Evolutionary conservation across 2,113 vertebrate species (phyloP).

Genomic region (Aptenodytes patagonicus): DNA sequence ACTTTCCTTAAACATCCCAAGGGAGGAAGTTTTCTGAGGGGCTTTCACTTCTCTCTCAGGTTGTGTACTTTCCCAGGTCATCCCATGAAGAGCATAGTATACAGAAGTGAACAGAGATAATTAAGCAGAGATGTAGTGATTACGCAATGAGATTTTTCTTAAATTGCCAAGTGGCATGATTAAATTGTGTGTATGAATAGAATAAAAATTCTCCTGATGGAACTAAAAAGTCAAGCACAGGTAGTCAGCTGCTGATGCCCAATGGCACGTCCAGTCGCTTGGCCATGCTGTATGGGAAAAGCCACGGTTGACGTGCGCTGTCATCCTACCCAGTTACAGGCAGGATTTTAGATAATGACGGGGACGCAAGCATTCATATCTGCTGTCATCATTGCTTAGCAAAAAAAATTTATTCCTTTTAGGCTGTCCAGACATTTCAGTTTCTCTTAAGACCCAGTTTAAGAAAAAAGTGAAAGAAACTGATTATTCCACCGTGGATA

Average conservation of each 20-base stretch:
- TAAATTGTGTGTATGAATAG: neutral
- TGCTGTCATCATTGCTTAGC: neutral
- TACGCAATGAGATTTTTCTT: neutral
- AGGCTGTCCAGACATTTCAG: neutral
- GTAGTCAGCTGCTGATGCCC: neutral
- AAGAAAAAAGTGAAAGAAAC: neutral
- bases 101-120: neutral
- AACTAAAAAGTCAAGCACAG: neutral
- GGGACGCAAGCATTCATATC: neutral
- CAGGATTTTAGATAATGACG: neutral
- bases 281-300: neutral
- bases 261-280: neutral
- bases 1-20: neutral
- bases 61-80: neutral
- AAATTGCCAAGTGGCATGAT: neutral
- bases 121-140: neutral
- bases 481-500: neutral
- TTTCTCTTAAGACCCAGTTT: neutral
- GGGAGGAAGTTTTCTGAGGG: neutral
- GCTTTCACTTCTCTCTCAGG: neutral
- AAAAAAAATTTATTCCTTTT: neutral
- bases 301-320: neutral
- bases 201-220: neutral
- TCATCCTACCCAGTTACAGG: neutral
- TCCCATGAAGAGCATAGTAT: neutral